Evolutionary conservation across 2,888 invertebrate genomes (phyloP).

Genomic region (Spialia ferax): DNA sequence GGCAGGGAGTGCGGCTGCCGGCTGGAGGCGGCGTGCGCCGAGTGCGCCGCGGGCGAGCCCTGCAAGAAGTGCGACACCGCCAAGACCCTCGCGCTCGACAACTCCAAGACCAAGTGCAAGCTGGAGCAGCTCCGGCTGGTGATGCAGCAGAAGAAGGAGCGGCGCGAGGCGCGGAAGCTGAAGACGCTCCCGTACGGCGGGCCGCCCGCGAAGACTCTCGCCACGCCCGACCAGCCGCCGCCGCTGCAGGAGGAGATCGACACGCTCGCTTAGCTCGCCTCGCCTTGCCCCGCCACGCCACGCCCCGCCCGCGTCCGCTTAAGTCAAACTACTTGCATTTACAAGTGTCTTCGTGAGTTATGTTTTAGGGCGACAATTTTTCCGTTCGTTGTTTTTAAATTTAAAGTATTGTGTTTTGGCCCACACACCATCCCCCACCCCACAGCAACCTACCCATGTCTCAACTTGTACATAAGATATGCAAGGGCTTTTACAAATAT

Average conservation of each 20-base stretch:
- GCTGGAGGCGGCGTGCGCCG: constrained; percentile 55
- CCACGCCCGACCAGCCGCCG: constrained; percentile 92
- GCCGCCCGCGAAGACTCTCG: constrained; percentile 91
- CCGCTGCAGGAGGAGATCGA: constrained; percentile 93
- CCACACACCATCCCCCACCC: background rate
- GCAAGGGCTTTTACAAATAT: background rate
- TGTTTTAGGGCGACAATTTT: background rate
- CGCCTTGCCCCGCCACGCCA: background rate
- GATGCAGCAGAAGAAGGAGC: constrained; percentile 95
- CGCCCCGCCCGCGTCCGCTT: too few species aligned
- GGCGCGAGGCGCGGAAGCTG: constrained; percentile 92
- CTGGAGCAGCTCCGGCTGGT: constrained; percentile 95
- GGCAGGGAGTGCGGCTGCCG: constrained; percentile 74
- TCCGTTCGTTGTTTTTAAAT: background rate
- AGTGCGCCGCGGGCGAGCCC: constrained; percentile 17
- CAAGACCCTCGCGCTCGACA: constrained; percentile 85
- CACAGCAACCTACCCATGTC: background rate
- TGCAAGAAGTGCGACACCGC: constrained; percentile 82
- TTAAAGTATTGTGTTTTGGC: background rate
- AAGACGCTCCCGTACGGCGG: constrained; percentile 88
- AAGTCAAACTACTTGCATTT: constrained; percentile 12
- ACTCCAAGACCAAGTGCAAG: constrained; percentile 94
- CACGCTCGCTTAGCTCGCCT: constrained; percentile 65
- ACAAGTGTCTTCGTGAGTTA: constrained; percentile 1
- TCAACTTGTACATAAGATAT: constrained; percentile 1